These are phyloP conservation scores for Synergus itoensis DNA, from an alignment of 2,888 invertebrate genomes.

Conservation along the genomic window DNA sequence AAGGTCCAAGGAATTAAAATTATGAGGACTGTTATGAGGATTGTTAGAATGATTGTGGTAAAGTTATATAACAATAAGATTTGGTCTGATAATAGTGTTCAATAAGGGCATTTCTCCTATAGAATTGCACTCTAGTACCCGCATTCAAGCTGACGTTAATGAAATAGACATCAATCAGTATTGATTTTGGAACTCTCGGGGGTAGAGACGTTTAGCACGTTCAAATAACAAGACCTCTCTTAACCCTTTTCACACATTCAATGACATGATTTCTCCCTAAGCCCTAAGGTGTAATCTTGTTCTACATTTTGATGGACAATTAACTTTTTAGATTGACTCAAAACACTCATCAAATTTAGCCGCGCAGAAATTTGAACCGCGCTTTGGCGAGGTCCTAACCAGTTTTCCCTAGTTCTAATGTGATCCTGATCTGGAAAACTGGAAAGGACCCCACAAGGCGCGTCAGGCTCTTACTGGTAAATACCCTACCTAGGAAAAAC, in stretches of 20 bases:
- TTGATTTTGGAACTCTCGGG: constrained; percentile 33
- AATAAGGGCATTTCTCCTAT: constrained; percentile 26
- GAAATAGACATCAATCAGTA: constrained; percentile 42
- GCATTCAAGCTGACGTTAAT: constrained; percentile 39
- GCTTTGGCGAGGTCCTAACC: too few species aligned
- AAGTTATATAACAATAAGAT: neutral
- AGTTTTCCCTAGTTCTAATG: too few species aligned
- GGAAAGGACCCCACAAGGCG: too few species aligned
- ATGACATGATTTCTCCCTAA: neutral
- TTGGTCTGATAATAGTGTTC: constrained; percentile 15
- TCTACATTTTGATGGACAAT: neutral
- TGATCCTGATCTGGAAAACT: too few species aligned
- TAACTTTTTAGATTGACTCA: too few species aligned
- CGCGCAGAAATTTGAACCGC: too few species aligned
- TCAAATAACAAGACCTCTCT: constrained; percentile 39
- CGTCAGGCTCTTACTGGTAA: too few species aligned
- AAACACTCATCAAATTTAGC: too few species aligned
- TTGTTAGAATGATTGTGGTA: neutral
- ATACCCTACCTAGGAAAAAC: too few species aligned
- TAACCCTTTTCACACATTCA: constrained; percentile 35
- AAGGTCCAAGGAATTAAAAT: neutral
- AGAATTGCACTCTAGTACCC: constrained; percentile 29
- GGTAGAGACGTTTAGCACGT: constrained; percentile 24
- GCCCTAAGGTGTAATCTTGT: neutral
- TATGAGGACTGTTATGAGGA: neutral